Evolutionary conservation across 2,113 vertebrate species (phyloP).

Genomic region (Anguilla rostrata): DNA sequence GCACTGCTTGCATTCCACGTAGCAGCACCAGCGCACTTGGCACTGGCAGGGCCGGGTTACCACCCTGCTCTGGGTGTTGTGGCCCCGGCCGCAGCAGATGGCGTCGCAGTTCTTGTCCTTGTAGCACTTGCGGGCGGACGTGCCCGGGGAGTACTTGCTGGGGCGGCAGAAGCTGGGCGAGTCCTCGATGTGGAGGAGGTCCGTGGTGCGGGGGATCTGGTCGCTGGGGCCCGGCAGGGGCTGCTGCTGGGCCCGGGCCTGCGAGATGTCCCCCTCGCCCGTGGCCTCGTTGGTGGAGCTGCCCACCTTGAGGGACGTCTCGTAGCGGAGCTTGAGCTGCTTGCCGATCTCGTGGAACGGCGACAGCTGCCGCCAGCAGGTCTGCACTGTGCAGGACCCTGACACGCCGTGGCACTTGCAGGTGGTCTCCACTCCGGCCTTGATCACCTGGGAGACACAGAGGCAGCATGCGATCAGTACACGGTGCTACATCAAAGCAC

Average conservation of each 20-base stretch:
- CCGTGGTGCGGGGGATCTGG: slow-evolving; percentile 89
- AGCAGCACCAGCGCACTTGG: slow-evolving; percentile 99
- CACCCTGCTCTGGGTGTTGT: slow-evolving; percentile 95
- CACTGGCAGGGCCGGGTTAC: slow-evolving; percentile 95
- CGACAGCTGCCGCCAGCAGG: slow-evolving; percentile 94
- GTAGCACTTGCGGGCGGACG: slow-evolving; percentile 89
- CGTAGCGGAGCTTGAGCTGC: slow-evolving; percentile 92
- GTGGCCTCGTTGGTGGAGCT: slow-evolving; percentile 95
- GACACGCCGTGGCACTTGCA: slow-evolving; percentile 97
- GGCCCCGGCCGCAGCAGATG: slow-evolving; percentile 95
- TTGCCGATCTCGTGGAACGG: slow-evolving; percentile 97
- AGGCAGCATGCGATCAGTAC: neutral
- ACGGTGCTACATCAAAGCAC: neutral
- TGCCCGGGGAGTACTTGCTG: slow-evolving; percentile 89
- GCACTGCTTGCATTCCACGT: slow-evolving; percentile 97
- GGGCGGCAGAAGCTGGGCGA: slow-evolving; percentile 93
- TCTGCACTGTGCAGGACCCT: slow-evolving; percentile 93
- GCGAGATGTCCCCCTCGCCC: slow-evolving; percentile 86
- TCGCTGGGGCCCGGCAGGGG: slow-evolving; percentile 68
- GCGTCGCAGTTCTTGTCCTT: slow-evolving; percentile 98
- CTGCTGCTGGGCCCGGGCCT: slow-evolving; percentile 64
- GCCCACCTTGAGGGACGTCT: slow-evolving; percentile 88
- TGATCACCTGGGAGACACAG: slow-evolving; percentile 81
- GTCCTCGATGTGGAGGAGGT: slow-evolving; percentile 94
- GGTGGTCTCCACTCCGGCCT: slow-evolving; percentile 93